phyloP scores from a whole-genome alignment of 2,888 invertebrate species.

The Ophioninae sp. region DNA sequence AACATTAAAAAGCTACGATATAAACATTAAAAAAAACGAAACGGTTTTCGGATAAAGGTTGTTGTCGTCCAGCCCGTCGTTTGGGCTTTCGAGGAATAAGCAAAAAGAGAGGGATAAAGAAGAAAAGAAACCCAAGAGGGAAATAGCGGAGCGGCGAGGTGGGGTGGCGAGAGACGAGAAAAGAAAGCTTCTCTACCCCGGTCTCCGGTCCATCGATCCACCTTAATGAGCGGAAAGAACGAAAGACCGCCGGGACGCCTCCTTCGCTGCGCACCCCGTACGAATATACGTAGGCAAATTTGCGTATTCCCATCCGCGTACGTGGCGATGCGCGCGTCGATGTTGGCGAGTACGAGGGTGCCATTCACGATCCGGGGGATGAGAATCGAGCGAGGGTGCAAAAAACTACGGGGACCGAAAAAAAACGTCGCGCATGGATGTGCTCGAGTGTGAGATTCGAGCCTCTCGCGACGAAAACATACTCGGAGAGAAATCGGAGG shows the following conservation, averaged over 20 bases:
- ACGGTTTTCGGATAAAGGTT: no score
- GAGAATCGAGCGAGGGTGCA: conserved; percentile 35
- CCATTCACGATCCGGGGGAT: neutral
- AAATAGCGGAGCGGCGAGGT: conserved; percentile 30
- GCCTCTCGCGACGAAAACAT: conserved; percentile 19
- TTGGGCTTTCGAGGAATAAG: no score
- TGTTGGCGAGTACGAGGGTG: conserved; percentile 42
- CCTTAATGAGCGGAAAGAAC: conserved; percentile 81
- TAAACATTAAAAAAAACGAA: no score
- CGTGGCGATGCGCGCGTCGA: neutral
- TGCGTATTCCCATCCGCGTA: conserved; percentile 15
- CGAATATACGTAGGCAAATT: conserved; percentile 24
- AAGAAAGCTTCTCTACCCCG: conserved; percentile 68
- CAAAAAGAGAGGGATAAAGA: conserved; percentile 19
- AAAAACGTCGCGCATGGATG: conserved; percentile 44
- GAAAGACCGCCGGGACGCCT: conserved; percentile 76
- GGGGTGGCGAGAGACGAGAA: conserved; percentile 50
- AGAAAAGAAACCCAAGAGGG: conserved; percentile 21
- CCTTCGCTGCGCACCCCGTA: conserved; percentile 68
- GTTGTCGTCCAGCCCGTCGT: no score
- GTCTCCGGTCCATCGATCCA: conserved; percentile 80
- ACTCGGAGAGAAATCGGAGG: no score
- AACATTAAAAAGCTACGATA: no score
- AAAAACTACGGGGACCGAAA: conserved; percentile 34
- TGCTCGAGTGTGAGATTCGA: conserved; percentile 39